Evolutionary conservation across 2,797 vertebrate species (phyloP).

Genomic region (Zalophus californianus): DNA sequence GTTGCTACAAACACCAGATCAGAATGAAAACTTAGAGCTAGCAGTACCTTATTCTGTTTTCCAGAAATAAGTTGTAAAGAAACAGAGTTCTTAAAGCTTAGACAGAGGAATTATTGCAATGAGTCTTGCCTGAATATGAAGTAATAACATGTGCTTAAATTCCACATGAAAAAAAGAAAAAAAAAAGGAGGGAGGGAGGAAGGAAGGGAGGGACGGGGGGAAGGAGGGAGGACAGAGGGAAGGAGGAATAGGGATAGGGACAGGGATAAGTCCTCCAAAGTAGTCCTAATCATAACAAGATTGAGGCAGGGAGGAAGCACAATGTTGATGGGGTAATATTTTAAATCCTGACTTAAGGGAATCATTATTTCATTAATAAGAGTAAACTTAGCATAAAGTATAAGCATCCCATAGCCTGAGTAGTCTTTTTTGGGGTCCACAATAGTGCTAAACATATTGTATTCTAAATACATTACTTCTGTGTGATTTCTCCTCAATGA

Average conservation of each 20-base stretch:
- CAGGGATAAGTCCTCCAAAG: neutral
- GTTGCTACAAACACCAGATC: neutral
- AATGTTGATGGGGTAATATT: neutral
- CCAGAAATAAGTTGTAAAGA: neutral
- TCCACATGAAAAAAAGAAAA: neutral
- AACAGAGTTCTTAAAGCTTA: neutral
- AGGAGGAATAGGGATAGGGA: neutral
- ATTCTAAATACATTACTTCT: neutral
- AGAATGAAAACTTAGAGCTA: neutral
- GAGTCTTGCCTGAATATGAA: neutral
- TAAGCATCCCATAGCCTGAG: neutral
- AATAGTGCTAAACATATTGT: neutral
- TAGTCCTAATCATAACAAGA: neutral
- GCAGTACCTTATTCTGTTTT: neutral
- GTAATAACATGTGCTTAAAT: neutral
- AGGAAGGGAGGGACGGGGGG: neutral
- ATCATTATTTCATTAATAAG: neutral
- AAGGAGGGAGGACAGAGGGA: neutral
- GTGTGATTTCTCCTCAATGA: neutral
- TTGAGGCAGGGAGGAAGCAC: neutral
- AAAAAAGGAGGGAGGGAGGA: too few species aligned
- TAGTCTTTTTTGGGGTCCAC: neutral
- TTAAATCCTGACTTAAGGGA: neutral
- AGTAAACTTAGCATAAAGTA: neutral
- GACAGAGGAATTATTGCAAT: neutral